phyloP scores from a whole-genome alignment of 2,888 invertebrate genomes.

The Latrodectus hesperus region DNA sequence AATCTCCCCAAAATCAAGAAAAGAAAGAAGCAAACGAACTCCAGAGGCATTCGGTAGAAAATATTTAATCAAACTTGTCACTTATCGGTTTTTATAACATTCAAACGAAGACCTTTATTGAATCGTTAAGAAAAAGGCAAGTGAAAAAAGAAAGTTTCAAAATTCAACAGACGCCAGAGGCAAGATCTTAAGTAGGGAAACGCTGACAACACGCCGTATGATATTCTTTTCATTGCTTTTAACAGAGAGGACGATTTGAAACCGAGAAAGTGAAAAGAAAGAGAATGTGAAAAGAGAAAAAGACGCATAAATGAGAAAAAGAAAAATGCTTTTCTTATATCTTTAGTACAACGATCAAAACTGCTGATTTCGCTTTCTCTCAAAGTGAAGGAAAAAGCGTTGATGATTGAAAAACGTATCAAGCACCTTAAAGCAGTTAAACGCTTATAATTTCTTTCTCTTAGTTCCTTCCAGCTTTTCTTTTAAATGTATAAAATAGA shows the following conservation, averaged over 20 bases:
- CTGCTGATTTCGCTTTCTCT: conserved; percentile 48
- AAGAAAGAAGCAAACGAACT: conserved; percentile 7
- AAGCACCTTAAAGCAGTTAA: conserved; percentile 27
- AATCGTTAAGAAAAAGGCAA: conserved; percentile 48
- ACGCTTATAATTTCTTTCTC: neutral
- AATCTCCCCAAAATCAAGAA: conserved; percentile 20
- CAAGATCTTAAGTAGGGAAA: conserved; percentile 28
- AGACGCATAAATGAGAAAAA: conserved; percentile 1
- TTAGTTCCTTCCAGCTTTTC: conserved; percentile 8
- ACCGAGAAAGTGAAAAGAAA: conserved; percentile 32
- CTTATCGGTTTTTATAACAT: conserved; percentile 59
- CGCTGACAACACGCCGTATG: conserved; percentile 52
- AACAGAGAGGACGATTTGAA: conserved; percentile 44
- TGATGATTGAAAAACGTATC: conserved; percentile 47
- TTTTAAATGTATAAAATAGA: conserved; percentile 25
- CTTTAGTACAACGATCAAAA: conserved; percentile 43
- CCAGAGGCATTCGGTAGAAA: conserved; percentile 50
- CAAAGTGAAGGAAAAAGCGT: conserved; percentile 11
- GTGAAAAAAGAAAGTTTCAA: conserved; percentile 30
- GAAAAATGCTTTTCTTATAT: conserved; percentile 31
- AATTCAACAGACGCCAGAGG: conserved; percentile 30
- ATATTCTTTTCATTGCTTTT: conserved; percentile 47
- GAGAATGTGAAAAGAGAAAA: conserved; percentile 5
- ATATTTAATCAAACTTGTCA: conserved; percentile 64
- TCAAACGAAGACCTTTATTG: conserved; percentile 56